phyloP scores from a whole-genome alignment of 2,888 invertebrate genomes.

The Diplazon laetatorius region DNA sequence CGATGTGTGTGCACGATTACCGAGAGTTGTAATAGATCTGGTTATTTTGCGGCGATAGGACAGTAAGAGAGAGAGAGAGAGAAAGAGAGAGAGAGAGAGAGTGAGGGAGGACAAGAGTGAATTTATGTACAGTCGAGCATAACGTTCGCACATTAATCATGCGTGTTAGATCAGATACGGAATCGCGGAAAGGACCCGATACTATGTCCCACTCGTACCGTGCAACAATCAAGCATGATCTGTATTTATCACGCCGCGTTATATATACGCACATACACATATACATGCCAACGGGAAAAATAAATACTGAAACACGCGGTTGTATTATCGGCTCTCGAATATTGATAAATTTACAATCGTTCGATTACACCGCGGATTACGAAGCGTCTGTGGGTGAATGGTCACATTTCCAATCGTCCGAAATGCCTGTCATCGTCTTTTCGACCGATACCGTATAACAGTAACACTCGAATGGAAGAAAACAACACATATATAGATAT shows the following conservation, averaged over 20 bases:
- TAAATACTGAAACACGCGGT: conserved; percentile 61
- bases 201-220: conserved; percentile 6
- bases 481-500: too few relatives aligned
- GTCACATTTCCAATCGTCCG: not conserved
- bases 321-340: conserved; percentile 60
- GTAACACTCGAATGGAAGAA: too few relatives aligned
- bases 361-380: not conserved
- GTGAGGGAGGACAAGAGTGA: too few relatives aligned
- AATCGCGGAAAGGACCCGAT: conserved; percentile 54
- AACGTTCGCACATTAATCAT: conserved; percentile 60
- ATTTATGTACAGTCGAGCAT: too few relatives aligned
- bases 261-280: too few relatives aligned
- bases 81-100: not conserved
- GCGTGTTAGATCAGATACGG: conserved; percentile 56
- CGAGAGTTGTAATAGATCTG: conserved; percentile 6
- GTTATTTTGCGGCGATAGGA: conserved; percentile 6
- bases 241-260: not conserved
- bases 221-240: conserved; percentile 3
- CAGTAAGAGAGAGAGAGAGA: not conserved
- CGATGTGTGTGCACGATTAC: not conserved
- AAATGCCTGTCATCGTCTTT: not conserved
- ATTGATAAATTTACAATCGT: conserved; percentile 62
- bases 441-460: too few relatives aligned
- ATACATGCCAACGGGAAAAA: conserved; percentile 37
- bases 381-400: conserved; percentile 12